These are phyloP conservation scores for Cancer borealis DNA, from an alignment of 2,888 invertebrate genomes.

Conservation along the genomic window DNA sequence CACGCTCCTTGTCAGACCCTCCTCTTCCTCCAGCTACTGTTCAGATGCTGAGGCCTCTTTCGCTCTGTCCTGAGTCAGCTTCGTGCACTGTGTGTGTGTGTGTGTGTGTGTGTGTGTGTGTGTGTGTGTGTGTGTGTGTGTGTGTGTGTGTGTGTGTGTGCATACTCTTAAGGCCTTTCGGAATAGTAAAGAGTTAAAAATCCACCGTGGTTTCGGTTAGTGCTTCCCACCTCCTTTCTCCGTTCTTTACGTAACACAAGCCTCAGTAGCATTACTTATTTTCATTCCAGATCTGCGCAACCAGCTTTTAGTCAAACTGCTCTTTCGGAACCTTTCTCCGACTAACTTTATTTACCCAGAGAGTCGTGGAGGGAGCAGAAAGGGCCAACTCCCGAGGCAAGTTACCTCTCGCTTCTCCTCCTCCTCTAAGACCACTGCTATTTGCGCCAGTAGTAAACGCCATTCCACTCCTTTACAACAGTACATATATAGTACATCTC, in stretches of 20 bases:
- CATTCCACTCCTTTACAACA: not conserved
- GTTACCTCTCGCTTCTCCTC: conserved; percentile 7
- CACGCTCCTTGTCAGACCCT: conserved; percentile 66
- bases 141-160: not conserved
- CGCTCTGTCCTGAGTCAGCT: conserved; percentile 33
- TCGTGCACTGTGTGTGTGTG: conserved; percentile 27
- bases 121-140: conserved; percentile 30
- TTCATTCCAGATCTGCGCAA: not conserved
- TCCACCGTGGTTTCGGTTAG: not conserved
- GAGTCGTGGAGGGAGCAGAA: not conserved
- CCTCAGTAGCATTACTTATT: not conserved
- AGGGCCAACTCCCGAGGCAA: not conserved
- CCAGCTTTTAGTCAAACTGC: conserved; percentile 20
- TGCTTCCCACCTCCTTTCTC: not conserved
- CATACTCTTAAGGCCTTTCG: not conserved
- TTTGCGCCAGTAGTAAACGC: not conserved
- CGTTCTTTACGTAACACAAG: not conserved
- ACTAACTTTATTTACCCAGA: conserved; percentile 35
- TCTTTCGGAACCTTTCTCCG: conserved; percentile 9
- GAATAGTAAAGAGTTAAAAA: not conserved
- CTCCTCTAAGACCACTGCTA: not conserved
- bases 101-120: conserved; percentile 35
- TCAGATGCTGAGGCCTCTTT: conserved; percentile 18
- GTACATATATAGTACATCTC: not conserved
- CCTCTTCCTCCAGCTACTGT: conserved; percentile 47